Percentiles rank a stretch among this genome's conserved stretches.
These are phyloP conservation scores for Anodontia alba DNA, from an alignment of 2,888 invertebrate species.

Conservation along the genomic window DNA sequence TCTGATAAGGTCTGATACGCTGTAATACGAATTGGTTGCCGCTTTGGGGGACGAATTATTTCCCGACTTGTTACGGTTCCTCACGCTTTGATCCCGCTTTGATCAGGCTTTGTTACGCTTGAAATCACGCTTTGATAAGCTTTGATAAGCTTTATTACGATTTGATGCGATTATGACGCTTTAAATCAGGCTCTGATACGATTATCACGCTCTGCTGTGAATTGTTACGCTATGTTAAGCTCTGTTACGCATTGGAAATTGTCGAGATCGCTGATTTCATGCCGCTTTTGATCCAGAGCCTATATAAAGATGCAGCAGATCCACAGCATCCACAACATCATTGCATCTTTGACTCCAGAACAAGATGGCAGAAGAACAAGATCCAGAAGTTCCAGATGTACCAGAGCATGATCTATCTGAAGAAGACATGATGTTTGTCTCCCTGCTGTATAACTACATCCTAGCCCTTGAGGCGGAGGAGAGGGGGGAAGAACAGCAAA, in stretches of 20 bases:
- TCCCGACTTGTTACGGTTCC: no score
- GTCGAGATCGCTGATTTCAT: background rate
- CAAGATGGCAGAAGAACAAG: constrained; percentile 24
- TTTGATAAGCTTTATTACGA: constrained; percentile 12
- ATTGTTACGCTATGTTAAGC: background rate
- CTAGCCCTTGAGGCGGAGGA: constrained; percentile 27
- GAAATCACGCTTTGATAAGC: background rate
- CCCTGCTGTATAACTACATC: constrained; percentile 29
- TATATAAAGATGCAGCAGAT: background rate
- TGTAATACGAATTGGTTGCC: background rate
- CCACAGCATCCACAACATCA: background rate
- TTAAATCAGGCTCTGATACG: constrained; percentile 4
- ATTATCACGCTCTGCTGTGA: background rate
- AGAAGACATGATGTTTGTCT: constrained; percentile 28
- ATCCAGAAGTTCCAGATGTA: constrained; percentile 14
- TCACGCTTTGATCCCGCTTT: background rate
- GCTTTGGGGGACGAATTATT: no score
- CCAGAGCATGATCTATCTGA: constrained; percentile 31
- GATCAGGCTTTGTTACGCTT: background rate
- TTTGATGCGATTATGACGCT: constrained; percentile 16
- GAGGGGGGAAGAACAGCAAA: constrained; percentile 37
- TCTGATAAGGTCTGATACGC: background rate
- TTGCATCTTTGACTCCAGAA: constrained; percentile 15
- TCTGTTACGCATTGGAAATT: constrained; percentile 1
- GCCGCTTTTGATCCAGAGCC: constrained; percentile 3